Conservation (phyloP, 2,113 vertebrate genomes). For the Halcyon malimbica region DNA sequence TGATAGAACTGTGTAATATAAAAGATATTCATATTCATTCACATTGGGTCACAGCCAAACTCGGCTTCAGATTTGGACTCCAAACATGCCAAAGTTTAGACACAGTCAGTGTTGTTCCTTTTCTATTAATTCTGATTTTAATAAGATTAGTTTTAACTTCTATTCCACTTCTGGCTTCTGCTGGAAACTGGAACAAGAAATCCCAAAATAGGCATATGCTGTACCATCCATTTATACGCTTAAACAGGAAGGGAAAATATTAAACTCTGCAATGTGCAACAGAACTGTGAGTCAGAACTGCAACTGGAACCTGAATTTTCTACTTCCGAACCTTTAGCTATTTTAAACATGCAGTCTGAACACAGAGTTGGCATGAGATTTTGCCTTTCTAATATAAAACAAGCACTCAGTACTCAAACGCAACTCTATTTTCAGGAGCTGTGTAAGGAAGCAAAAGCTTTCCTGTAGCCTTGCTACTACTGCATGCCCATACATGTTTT, state of each 20-base stretch:
- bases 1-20: background rate
- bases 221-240: background rate
- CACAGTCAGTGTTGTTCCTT: background rate
- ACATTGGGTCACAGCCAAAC: background rate
- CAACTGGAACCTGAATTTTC: background rate
- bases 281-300: background rate
- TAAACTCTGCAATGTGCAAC: background rate
- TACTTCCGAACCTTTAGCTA: background rate
- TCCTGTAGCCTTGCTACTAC: background rate
- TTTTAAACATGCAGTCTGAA: background rate
- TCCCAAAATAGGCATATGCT: background rate
- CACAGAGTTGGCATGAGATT: background rate
- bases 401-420: background rate
- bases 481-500: background rate
- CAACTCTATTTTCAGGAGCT: background rate
- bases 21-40: background rate
- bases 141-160: background rate
- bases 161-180: background rate
- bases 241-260: conserved; percentile 10
- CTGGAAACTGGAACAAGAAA: background rate
- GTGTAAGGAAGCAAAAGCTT: background rate
- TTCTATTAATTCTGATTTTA: conserved; percentile 18
- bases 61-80: background rate
- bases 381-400: background rate
- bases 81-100: background rate